A percentile compares a stretch with the other conserved stretches of the same genome.
phyloP scores from a whole-genome alignment of 64 coral and sea anemone species.

The Montipora efflorescens region DNA sequence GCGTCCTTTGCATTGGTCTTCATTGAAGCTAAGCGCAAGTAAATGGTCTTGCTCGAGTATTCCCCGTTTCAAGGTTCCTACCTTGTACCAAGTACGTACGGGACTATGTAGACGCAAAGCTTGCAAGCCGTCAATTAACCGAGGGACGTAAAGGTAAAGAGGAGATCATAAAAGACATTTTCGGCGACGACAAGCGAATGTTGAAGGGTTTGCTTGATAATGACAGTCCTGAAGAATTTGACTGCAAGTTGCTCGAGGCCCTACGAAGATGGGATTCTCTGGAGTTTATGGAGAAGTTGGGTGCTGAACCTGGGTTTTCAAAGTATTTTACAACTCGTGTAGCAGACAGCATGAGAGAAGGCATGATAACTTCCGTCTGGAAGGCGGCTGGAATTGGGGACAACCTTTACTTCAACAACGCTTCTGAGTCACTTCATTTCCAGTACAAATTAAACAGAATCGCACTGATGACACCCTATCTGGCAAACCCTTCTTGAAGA shows the following conservation, averaged over 20 bases:
- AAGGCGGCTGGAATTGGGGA: not conserved
- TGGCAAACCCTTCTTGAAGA: no score
- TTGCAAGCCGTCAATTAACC: slow-evolving; percentile 9
- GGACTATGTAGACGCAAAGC: not conserved
- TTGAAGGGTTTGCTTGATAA: not conserved
- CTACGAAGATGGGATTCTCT: not conserved
- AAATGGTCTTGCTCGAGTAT: slow-evolving; percentile 26
- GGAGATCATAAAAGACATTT: slow-evolving; percentile 15
- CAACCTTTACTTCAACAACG: not conserved
- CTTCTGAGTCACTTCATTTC: not conserved
- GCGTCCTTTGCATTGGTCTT: slow-evolving; percentile 1
- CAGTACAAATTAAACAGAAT: not conserved
- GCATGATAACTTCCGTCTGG: not conserved
- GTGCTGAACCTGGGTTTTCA: not conserved
- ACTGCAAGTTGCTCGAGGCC: not conserved
- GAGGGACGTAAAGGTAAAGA: not conserved
- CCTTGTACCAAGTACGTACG: not conserved
- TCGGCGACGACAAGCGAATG: not conserved
- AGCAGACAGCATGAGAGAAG: not conserved
- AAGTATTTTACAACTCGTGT: not conserved
- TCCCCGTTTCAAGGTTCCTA: slow-evolving; percentile 14
- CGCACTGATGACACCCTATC: no score
- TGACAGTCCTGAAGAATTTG: not conserved
- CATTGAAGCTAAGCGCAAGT: not conserved
- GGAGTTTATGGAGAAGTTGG: not conserved